phyloP scores from a whole-genome alignment of 2,113 vertebrate species.

The Peromyscus maniculatus region DNA sequence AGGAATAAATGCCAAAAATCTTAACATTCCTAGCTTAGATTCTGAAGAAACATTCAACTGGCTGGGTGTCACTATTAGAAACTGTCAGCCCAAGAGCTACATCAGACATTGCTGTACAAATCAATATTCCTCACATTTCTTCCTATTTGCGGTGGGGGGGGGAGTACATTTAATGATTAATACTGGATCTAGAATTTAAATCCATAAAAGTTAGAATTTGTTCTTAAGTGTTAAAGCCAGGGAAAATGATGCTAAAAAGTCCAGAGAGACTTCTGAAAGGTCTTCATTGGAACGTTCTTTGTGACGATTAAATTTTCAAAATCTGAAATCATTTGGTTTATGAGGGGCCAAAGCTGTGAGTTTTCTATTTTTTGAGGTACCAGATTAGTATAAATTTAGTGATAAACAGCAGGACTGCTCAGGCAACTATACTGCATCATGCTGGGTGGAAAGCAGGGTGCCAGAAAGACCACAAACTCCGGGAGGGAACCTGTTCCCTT shows the following conservation, averaged over 20 bases:
- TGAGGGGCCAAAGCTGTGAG: neutral
- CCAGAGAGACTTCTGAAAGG: slow-evolving; percentile 33
- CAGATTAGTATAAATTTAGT: neutral
- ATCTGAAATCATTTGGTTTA: slow-evolving; percentile 23
- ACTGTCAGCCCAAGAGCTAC: neutral
- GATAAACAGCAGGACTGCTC: neutral
- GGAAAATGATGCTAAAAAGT: slow-evolving; percentile 52
- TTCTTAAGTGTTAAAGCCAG: neutral
- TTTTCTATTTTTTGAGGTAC: neutral
- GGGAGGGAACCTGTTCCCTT: neutral
- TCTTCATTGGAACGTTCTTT: slow-evolving; percentile 58
- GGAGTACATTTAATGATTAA: slow-evolving; percentile 37
- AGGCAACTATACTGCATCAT: neutral
- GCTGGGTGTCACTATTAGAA: neutral
- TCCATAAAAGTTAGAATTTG: slow-evolving; percentile 56
- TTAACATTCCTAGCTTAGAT: slow-evolving; percentile 14
- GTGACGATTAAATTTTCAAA: slow-evolving; percentile 44
- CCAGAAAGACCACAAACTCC: neutral
- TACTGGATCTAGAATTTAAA: slow-evolving; percentile 57
- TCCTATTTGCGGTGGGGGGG: neutral
- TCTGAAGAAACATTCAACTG: slow-evolving; percentile 7
- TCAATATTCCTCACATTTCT: slow-evolving; percentile 32
- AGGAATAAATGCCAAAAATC: slow-evolving; percentile 21
- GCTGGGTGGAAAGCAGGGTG: neutral
- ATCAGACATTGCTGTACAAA: slow-evolving; percentile 23